Percentiles rank a stretch among this genome's conserved stretches.
Evolutionary conservation across 23 tunicate genomes (phyloP).

Genomic region (Botrylloides violaceus): DNA sequence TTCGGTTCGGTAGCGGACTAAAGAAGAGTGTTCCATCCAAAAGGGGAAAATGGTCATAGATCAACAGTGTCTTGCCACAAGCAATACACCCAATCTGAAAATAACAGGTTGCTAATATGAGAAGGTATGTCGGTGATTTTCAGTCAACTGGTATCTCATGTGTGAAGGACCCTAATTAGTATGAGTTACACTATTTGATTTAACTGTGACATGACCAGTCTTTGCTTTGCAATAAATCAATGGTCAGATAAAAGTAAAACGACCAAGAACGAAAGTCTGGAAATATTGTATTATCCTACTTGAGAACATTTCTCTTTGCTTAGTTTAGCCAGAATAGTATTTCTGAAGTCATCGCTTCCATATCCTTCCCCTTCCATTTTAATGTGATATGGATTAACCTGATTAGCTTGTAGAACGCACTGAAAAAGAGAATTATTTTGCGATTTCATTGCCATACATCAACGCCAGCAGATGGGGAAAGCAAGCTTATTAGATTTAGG

Average conservation of each 20-base stretch:
- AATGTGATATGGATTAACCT: slow-evolving; percentile 88
- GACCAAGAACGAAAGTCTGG: no score
- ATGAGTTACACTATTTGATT: no score
- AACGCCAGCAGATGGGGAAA: background rate
- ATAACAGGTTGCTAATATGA: no score
- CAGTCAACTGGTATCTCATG: no score
- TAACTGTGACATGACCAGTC: no score
- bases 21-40: slow-evolving; percentile 92
- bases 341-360: slow-evolving; percentile 93
- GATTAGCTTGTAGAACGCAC: slow-evolving; percentile 56
- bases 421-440: background rate
- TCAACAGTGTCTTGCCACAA: slow-evolving; percentile 68
- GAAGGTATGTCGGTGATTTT: background rate
- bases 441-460: background rate
- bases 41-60: slow-evolving; percentile 96
- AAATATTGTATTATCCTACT: no score
- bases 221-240: no score
- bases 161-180: no score
- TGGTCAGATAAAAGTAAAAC: no score
- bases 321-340: slow-evolving; percentile 68
- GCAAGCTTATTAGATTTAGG: background rate
- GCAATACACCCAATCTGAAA: slow-evolving; percentile 85
- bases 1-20: slow-evolving; percentile 66
- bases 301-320: slow-evolving; percentile 56
- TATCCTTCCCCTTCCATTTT: slow-evolving; percentile 99